A percentile compares a stretch with the other conserved stretches of the same genome.
phyloP scores from a whole-genome alignment of 2,113 vertebrate genomes.

The Phylloscopus trochilus region DNA sequence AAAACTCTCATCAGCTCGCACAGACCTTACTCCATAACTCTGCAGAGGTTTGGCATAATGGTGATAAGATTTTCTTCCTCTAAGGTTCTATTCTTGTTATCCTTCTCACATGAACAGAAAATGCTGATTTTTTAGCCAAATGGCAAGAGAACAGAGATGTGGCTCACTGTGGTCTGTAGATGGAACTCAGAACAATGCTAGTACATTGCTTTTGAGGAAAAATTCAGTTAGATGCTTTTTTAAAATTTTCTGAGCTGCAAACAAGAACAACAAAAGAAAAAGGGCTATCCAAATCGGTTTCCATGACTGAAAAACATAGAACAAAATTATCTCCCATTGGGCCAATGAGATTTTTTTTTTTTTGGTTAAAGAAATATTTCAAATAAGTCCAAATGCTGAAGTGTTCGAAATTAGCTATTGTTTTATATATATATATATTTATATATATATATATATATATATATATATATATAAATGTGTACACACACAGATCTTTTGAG shows the following conservation, averaged over 20 bases:
- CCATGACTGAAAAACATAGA: not conserved
- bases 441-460: not conserved
- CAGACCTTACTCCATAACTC: not conserved
- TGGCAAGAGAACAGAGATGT: not conserved
- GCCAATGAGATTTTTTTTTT: not conserved
- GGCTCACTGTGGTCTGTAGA: not conserved
- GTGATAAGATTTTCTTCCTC: not conserved
- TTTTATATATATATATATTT: not conserved
- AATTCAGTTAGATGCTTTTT: not conserved
- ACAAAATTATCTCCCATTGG: not conserved
- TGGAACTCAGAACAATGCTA: not conserved
- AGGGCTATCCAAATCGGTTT: not conserved
- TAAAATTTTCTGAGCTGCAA: not conserved
- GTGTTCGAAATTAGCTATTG: not conserved
- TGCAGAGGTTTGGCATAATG: not conserved
- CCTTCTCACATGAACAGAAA: not conserved
- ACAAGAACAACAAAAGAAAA: not conserved
- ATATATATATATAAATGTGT: not conserved
- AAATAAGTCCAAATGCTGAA: not conserved
- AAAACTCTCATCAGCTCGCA: not conserved
- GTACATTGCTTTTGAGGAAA: not conserved
- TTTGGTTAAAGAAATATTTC: not conserved
- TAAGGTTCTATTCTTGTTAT: not conserved
- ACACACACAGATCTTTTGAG: not conserved
- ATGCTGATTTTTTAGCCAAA: not conserved